Percentiles rank a stretch among this genome's conserved stretches.
phyloP scores from a whole-genome alignment of 1,140 invertebrate genomes.

The Drosophila melanogaster region DNA sequence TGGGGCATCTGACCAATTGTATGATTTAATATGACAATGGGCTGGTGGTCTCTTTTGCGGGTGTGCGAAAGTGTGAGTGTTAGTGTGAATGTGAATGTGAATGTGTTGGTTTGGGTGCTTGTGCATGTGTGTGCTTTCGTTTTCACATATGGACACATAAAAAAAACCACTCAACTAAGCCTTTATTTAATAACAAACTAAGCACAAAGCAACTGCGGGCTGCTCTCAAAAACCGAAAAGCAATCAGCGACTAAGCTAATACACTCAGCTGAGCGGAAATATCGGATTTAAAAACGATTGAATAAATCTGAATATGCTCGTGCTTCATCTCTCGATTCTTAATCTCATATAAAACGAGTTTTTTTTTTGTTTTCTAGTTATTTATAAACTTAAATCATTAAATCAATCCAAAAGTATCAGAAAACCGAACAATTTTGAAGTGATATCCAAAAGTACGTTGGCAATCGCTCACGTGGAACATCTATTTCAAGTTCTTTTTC shows the following conservation, averaged over 20 bases:
- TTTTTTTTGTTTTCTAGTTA: too few species aligned
- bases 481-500: slow-evolving; percentile 27
- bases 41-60: slow-evolving; percentile 30
- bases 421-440: not conserved
- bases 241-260: slow-evolving; percentile 12
- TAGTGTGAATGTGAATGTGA: not conserved
- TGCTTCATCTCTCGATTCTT: too few species aligned
- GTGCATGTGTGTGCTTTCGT: slow-evolving; percentile 15
- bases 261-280: slow-evolving; percentile 11
- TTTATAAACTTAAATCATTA: not conserved
- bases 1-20: slow-evolving; percentile 68
- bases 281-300: not conserved
- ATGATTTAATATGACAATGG: slow-evolving; percentile 75
- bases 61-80: not conserved
- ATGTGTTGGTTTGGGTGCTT: not conserved
- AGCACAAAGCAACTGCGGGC: slow-evolving; percentile 56
- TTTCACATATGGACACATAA: slow-evolving; percentile 27
- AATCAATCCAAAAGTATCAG: not conserved
- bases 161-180: slow-evolving; percentile 60
- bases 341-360: too few species aligned
- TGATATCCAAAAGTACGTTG: slow-evolving; percentile 22
- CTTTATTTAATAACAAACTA: slow-evolving; percentile 70
- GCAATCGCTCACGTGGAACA: slow-evolving; percentile 47
- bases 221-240: slow-evolving; percentile 12
- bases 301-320: not conserved